A percentile compares a stretch with the other conserved stretches of the same genome.
phyloP scores from a whole-genome alignment of 2,888 invertebrate species.

The Lordiphosa fenestrarum region DNA sequence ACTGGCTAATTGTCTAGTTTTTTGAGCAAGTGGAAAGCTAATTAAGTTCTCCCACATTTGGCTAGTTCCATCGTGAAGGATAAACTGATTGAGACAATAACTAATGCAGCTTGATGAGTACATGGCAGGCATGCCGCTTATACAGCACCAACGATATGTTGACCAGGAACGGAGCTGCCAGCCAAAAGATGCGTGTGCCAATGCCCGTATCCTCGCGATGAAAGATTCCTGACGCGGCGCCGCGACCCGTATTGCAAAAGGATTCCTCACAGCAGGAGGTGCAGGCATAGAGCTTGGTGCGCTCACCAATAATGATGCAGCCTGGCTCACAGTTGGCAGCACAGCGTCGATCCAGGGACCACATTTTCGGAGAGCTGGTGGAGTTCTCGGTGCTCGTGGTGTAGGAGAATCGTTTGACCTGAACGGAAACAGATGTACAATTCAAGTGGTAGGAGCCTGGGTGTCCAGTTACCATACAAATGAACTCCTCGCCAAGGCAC shows the following conservation, averaged over 20 bases:
- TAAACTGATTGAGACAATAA: neutral
- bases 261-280: constrained; percentile 91
- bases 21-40: no score
- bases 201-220: constrained; percentile 74
- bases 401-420: constrained; percentile 90
- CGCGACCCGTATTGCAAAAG: constrained; percentile 89
- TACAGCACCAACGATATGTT: constrained; percentile 64
- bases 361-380: constrained; percentile 88
- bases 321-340: constrained; percentile 91
- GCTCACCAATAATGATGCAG: constrained; percentile 93
- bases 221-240: constrained; percentile 70
- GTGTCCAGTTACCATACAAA: constrained; percentile 86
- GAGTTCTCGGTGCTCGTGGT: constrained; percentile 91
- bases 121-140: constrained; percentile 47
- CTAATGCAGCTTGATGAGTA: constrained; percentile 38
- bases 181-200: constrained; percentile 63
- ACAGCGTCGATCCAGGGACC: constrained; percentile 92
- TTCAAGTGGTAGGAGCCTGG: no score
- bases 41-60: no score
- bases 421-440: no score
- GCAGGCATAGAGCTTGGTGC: constrained; percentile 93
- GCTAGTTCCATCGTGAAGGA: no score
- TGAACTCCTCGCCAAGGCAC: constrained; percentile 87
- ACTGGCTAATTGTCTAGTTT: no score
- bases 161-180: constrained; percentile 57